These are phyloP conservation scores for Gallinago undulata DNA, from an alignment of 2,113 vertebrate species.

Conservation along the genomic window DNA sequence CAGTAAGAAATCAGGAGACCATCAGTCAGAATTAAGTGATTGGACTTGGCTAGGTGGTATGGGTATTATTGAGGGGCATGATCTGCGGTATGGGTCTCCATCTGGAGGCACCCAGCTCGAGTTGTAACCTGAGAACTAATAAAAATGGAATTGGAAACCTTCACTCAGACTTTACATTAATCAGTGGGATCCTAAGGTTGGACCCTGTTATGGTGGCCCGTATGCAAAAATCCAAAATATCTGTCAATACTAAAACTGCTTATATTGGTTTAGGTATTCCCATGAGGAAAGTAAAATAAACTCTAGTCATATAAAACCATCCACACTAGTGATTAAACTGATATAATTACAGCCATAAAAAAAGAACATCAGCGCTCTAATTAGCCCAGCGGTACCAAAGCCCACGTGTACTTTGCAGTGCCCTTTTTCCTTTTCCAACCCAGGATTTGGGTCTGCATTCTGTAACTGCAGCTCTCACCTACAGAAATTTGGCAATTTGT, in stretches of 20 bases:
- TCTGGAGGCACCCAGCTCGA: background rate
- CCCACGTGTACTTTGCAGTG: background rate
- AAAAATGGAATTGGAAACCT: background rate
- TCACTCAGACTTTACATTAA: background rate
- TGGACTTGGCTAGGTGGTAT: background rate
- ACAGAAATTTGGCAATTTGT: conserved; percentile 6
- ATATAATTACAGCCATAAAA: background rate
- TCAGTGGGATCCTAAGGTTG: background rate
- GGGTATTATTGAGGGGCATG: background rate
- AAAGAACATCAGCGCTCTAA: background rate
- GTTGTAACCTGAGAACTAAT: background rate
- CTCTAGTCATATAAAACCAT: background rate
- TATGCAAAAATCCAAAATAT: accelerated
- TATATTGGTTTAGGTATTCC: background rate
- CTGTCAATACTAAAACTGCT: background rate
- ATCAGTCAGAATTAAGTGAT: background rate
- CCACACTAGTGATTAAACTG: background rate
- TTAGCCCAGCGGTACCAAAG: background rate
- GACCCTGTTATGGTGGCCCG: background rate
- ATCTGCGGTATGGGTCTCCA: background rate
- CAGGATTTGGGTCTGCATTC: background rate
- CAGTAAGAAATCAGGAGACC: background rate
- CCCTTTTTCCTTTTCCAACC: background rate
- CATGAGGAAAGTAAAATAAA: background rate
- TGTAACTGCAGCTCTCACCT: background rate